Percentiles rank a stretch among this genome's conserved stretches.
Conservation (phyloP, 1,140 invertebrate species). For the Ceratitis capitata region DNA sequence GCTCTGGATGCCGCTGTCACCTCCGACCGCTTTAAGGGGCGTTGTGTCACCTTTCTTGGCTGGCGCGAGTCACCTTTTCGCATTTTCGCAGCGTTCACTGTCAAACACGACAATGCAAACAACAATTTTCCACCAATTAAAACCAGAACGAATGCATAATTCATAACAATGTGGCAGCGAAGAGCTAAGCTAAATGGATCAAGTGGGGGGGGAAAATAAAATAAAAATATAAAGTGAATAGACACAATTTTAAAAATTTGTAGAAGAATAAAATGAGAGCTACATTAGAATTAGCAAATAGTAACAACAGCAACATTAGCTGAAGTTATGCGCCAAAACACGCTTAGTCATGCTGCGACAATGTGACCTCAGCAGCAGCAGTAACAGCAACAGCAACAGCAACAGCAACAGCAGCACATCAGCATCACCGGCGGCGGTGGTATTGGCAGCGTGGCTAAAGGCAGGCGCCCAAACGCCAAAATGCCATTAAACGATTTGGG, state of each 20-base stretch:
- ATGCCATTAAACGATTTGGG: slow-evolving; percentile 3
- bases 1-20: no score
- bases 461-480: slow-evolving; percentile 8
- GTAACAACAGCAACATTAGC: not conserved
- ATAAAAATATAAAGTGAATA: not conserved
- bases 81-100: not conserved
- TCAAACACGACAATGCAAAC: slow-evolving; percentile 15
- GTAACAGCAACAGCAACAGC: not conserved
- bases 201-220: no score
- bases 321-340: not conserved
- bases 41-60: not conserved
- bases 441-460: not conserved
- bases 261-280: not conserved
- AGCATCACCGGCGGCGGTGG: not conserved
- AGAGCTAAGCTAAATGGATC: not conserved
- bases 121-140: slow-evolving; percentile 32
- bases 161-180: slow-evolving; percentile 26
- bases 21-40: not conserved
- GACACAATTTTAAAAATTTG: slow-evolving; percentile 9
- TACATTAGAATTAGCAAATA: not conserved
- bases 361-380: slow-evolving; percentile 8
- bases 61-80: not conserved
- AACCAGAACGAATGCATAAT: slow-evolving; percentile 21
- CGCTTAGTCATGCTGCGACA: slow-evolving; percentile 24
- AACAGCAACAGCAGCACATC: no score